Evolutionary conservation across 2,888 invertebrate genomes (phyloP).

Genomic region (Allygus modestus): DNA sequence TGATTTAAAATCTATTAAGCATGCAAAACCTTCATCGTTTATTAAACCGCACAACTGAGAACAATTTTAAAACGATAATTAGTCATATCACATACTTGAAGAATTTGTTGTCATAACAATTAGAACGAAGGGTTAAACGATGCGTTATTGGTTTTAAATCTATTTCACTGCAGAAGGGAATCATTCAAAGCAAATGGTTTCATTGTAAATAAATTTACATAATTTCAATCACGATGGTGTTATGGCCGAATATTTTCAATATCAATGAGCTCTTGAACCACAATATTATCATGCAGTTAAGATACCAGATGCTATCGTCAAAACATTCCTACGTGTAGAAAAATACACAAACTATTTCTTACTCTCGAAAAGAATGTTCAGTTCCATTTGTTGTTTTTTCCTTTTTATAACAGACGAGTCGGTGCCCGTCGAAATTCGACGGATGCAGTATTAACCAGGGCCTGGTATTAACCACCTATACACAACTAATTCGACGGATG

Average conservation of each 20-base stretch:
- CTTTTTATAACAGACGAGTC: too few relatives aligned
- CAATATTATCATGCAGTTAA: constrained; percentile 20
- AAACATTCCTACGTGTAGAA: constrained; percentile 10
- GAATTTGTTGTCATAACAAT: neutral
- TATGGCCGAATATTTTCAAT: constrained; percentile 8
- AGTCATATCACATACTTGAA: too few relatives aligned
- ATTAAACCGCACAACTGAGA: too few relatives aligned
- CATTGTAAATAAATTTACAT: constrained; percentile 29
- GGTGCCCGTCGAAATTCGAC: too few relatives aligned
- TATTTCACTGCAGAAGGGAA: neutral
- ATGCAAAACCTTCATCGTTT: too few relatives aligned
- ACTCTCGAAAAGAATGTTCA: neutral
- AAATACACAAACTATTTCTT: neutral
- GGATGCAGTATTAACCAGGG: too few relatives aligned
- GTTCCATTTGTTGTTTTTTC: too few relatives aligned
- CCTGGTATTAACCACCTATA: too few relatives aligned
- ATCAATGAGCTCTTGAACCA: constrained; percentile 26
- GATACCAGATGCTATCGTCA: neutral
- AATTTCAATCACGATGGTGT: neutral
- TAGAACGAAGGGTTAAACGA: neutral
- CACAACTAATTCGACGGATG: too few relatives aligned
- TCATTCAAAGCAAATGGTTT: neutral
- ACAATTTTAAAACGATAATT: too few relatives aligned
- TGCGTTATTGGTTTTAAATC: constrained; percentile 5
- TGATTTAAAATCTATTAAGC: too few relatives aligned